Percentiles rank a stretch among this genome's conserved stretches.
Evolutionary conservation across 1,140 invertebrate species (phyloP).

Genomic region (Gerris buenoi): DNA sequence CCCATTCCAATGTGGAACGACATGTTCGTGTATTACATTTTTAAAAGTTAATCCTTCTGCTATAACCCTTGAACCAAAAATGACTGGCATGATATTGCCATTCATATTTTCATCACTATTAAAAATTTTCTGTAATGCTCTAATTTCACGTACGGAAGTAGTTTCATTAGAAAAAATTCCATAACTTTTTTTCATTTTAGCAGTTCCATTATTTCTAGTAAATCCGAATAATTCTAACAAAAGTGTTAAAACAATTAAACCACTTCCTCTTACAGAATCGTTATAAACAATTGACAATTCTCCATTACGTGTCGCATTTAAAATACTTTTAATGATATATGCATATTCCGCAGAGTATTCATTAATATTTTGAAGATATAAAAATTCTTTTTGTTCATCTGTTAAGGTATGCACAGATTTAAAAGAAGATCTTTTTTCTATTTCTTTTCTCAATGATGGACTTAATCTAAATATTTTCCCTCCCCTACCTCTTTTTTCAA

Average conservation of each 20-base stretch:
- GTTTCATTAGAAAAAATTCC: neutral
- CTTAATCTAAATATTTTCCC: neutral
- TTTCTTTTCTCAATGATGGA: neutral
- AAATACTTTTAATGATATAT: neutral
- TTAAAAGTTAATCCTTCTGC: neutral
- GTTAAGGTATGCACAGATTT: neutral
- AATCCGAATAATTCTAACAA: neutral
- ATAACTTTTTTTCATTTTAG: neutral
- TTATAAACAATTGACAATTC: neutral
- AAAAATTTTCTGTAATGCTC: neutral
- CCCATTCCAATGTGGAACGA: neutral
- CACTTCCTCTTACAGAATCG: neutral
- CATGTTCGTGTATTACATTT: neutral
- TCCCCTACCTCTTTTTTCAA: neutral
- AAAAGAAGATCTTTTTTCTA: neutral
- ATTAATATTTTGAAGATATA: neutral
- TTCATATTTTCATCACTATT: neutral
- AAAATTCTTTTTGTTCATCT: neutral
- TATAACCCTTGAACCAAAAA: neutral
- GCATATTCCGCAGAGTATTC: neutral
- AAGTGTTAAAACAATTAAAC: neutral
- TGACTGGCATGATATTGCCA: neutral
- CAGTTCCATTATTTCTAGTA: neutral
- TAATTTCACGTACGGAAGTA: neutral
- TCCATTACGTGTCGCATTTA: neutral